These are phyloP conservation scores for Caenorhabditis tropicalis DNA, from an alignment of 1,140 invertebrate species.

Conservation along the genomic window DNA sequence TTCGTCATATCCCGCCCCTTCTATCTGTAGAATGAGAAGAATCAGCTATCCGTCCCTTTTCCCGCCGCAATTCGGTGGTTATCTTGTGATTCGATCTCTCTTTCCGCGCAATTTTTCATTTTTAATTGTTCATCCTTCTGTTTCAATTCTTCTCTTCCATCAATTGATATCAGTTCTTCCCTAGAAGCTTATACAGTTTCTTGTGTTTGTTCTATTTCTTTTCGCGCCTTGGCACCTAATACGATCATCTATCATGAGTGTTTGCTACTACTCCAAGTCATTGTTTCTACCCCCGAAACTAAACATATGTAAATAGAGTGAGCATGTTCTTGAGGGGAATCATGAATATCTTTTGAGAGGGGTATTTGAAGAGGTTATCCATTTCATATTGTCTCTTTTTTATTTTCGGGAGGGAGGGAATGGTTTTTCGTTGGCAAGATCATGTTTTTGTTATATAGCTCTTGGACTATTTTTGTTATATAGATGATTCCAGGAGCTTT, in stretches of 20 bases:
- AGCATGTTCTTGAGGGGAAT: background rate
- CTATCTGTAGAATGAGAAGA: too few species aligned
- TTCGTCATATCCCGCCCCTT: conserved; percentile 26
- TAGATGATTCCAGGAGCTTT: too few species aligned
- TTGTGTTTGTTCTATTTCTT: conserved; percentile 34
- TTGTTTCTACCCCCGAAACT: background rate
- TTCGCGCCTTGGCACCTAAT: too few species aligned
- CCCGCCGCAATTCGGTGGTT: conserved; percentile 14
- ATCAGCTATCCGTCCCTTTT: conserved; percentile 26
- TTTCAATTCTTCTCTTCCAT: too few species aligned
- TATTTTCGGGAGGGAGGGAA: too few species aligned
- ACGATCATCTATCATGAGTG: background rate
- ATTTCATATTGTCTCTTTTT: too few species aligned
- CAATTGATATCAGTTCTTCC: background rate
- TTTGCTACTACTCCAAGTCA: background rate
- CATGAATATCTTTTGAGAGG: too few species aligned
- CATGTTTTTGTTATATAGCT: too few species aligned
- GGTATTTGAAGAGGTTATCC: too few species aligned
- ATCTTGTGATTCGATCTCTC: conserved; percentile 12
- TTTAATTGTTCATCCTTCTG: background rate
- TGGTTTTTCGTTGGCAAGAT: too few species aligned
- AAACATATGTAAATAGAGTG: background rate
- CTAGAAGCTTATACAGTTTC: conserved; percentile 27
- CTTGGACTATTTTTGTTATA: too few species aligned
- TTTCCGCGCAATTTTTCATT: background rate